These are phyloP conservation scores for Gephyroberyx darwinii DNA, from an alignment of 2,797 vertebrate species.

Conservation along the genomic window DNA sequence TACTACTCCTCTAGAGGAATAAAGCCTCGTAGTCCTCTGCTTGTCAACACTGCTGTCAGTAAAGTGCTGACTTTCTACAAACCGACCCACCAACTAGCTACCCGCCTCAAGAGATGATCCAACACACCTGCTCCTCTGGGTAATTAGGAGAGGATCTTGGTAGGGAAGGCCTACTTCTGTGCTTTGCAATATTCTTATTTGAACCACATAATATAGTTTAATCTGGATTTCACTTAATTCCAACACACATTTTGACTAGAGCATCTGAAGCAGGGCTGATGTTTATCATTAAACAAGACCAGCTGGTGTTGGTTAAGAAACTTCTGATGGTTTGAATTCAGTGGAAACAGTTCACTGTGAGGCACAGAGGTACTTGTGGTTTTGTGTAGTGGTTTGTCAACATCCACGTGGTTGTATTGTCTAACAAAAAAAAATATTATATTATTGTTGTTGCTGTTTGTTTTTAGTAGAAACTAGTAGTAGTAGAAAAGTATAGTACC, in stretches of 20 bases:
- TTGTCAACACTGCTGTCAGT: constrained; percentile 24
- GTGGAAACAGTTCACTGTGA: not conserved
- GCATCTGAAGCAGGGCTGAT: not conserved
- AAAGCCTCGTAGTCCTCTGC: constrained; percentile 9
- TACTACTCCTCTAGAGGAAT: constrained; percentile 7
- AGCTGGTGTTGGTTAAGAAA: not conserved
- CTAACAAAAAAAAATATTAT: too few species aligned
- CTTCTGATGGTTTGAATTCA: not conserved
- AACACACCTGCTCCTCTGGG: not conserved
- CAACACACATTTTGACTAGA: not conserved
- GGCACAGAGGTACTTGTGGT: too few species aligned
- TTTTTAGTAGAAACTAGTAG: too few species aligned
- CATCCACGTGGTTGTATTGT: too few species aligned
- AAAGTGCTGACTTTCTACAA: not conserved
- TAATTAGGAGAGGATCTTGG: not conserved
- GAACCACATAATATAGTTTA: not conserved
- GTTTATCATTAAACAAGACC: not conserved
- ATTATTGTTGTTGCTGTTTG: too few species aligned
- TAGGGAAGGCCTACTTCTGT: not conserved
- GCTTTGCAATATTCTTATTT: not conserved
- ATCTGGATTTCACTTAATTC: not conserved
- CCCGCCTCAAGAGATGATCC: not conserved
- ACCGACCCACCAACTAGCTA: not conserved
- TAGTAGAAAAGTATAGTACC: too few species aligned
- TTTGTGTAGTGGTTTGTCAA: too few species aligned